A percentile compares a stretch with the other conserved stretches of the same genome.
These are phyloP conservation scores for Xestia ashworthii DNA, from an alignment of 2,888 invertebrate genomes.

Conservation along the genomic window DNA sequence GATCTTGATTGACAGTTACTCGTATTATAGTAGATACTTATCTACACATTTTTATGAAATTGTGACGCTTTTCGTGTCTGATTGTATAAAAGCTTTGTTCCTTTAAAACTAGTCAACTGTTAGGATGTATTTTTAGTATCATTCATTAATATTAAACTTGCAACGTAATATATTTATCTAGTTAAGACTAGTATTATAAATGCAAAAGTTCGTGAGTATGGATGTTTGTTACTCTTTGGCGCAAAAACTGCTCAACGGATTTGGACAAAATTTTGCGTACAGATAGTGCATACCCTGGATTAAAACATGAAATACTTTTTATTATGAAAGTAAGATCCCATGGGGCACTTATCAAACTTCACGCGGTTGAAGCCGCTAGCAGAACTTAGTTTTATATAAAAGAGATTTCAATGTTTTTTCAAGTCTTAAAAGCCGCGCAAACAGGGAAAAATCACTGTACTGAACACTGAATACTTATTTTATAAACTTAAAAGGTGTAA, in stretches of 20 bases:
- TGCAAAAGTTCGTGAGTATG: no score
- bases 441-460: background rate
- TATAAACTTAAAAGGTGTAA: background rate
- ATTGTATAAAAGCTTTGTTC: background rate
- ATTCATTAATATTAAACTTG: background rate
- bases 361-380: no score
- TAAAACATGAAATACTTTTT: no score
- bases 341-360: no score
- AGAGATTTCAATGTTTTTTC: background rate
- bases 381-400: no score
- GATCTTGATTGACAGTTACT: conserved; percentile 8
- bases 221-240: no score
- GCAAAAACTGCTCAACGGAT: no score
- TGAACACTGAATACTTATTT: background rate
- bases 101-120: background rate
- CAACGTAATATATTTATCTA: no score
- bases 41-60: background rate
- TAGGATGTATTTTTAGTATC: background rate
- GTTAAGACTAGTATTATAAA: no score
- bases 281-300: no score
- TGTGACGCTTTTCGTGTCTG: background rate
- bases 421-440: background rate
- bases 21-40: background rate
- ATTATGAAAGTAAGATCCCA: no score
- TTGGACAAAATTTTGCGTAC: no score